Evolutionary conservation across 2,113 vertebrate genomes (phyloP).

Genomic region (Pygoscelis antarcticus): DNA sequence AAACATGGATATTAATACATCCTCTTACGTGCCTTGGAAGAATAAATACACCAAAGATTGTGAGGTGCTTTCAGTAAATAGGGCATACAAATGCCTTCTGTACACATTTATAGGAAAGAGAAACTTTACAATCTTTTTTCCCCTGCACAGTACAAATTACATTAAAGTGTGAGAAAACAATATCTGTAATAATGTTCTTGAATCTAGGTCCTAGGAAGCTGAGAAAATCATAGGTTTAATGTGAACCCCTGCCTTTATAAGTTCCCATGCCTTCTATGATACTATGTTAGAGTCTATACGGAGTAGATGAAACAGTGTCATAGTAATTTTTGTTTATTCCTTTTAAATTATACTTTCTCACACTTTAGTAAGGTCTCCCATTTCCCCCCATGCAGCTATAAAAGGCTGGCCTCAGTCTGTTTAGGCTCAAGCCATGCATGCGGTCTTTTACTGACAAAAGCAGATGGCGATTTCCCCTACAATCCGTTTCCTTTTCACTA

Average conservation of each 20-base stretch:
- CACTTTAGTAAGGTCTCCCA: neutral
- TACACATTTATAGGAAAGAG: neutral
- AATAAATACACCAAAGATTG: neutral
- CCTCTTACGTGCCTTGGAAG: neutral
- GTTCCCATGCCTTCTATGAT: slow-evolving; percentile 14
- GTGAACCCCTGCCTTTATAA: slow-evolving; percentile 1
- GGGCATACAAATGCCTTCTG: neutral
- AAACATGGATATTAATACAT: neutral
- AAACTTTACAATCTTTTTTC: neutral
- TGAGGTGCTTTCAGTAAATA: neutral
- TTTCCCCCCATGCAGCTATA: slow-evolving; percentile 28
- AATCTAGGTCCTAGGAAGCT: neutral
- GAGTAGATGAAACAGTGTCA: neutral
- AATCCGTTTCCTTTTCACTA: slow-evolving; percentile 26
- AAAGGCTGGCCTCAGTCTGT: slow-evolving; percentile 38
- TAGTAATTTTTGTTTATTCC: slow-evolving; percentile 36
- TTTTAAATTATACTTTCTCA: slow-evolving; percentile 46
- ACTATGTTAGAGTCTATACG: neutral
- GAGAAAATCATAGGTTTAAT: slow-evolving; percentile 47
- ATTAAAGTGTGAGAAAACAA: slow-evolving; percentile 16
- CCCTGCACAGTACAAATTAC: neutral
- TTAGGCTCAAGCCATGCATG: slow-evolving; percentile 31
- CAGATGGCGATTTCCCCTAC: slow-evolving; percentile 55
- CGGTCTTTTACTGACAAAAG: slow-evolving; percentile 67
- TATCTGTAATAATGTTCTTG: slow-evolving; percentile 18